phyloP scores from a whole-genome alignment of 1,140 invertebrate genomes.

The Camponotus pennsylvanicus region DNA sequence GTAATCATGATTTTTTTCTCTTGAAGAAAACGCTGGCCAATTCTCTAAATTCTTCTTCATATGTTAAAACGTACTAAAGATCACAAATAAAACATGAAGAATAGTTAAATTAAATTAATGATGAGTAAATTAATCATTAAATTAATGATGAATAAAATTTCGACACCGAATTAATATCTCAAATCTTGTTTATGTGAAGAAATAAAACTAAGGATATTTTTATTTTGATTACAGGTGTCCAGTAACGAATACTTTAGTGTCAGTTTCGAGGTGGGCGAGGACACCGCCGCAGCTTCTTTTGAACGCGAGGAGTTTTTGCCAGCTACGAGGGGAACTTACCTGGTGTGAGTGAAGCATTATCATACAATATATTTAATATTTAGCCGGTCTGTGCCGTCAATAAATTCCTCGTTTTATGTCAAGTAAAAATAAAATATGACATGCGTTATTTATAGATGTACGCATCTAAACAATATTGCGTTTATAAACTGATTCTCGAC shows the following conservation, averaged over 20 bases:
- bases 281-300: slow-evolving; percentile 81
- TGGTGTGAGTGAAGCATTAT: slow-evolving; percentile 88
- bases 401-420: slow-evolving; percentile 9
- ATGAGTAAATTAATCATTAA: neutral
- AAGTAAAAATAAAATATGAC: slow-evolving; percentile 1
- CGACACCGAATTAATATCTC: neutral
- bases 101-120: neutral
- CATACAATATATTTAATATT: neutral
- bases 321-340: slow-evolving; percentile 89
- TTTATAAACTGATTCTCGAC: neutral
- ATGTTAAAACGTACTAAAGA: neutral
- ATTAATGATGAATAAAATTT: neutral
- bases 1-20: neutral
- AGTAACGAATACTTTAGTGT: slow-evolving; percentile 93
- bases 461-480: neutral
- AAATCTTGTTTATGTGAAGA: neutral
- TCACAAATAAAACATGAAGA: neutral
- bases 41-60: neutral
- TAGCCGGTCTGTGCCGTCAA: neutral
- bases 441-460: neutral
- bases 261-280: slow-evolving; percentile 89
- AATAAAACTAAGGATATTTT: slow-evolving; percentile 36
- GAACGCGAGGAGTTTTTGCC: slow-evolving; percentile 90
- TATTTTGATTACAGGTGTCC: slow-evolving; percentile 87
- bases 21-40: neutral